phyloP scores from a whole-genome alignment of 2,888 invertebrate species.

The Labia minor region DNA sequence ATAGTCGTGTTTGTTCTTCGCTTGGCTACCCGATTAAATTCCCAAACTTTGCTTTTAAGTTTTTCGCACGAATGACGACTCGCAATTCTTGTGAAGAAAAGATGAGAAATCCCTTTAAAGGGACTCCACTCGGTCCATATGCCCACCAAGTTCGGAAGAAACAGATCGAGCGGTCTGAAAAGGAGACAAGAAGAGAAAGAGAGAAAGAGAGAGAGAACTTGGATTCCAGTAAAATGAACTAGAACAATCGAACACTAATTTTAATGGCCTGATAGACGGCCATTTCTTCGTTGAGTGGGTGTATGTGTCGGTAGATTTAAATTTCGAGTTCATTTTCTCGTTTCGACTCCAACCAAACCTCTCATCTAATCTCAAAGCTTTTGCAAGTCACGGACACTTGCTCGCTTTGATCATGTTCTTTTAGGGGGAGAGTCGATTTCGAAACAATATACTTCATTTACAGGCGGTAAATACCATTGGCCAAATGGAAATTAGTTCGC shows the following conservation, averaged over 20 bases:
- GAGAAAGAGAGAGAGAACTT: too few species aligned
- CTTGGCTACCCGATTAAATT: not conserved
- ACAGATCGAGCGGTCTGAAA: too few species aligned
- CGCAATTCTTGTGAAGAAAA: not conserved
- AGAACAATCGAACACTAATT: conserved; percentile 2
- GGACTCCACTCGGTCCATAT: not conserved
- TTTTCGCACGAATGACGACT: conserved; percentile 8
- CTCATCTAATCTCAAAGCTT: not conserved
- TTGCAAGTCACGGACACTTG: not conserved
- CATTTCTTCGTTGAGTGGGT: not conserved
- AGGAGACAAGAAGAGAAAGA: too few species aligned
- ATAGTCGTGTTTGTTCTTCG: not conserved
- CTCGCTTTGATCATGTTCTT: not conserved
- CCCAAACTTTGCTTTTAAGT: not conserved
- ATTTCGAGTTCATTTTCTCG: not conserved
- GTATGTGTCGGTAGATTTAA: not conserved
- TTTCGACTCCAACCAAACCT: too few species aligned
- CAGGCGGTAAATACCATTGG: not conserved
- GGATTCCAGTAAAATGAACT: not conserved
- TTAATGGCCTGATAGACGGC: not conserved
- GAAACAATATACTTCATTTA: conserved; percentile 3
- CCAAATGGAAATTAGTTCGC: not conserved
- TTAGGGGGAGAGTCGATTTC: not conserved
- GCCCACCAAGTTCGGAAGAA: not conserved
- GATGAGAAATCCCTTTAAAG: not conserved